phyloP scores from a whole-genome alignment of 2,797 vertebrate species.

The Peromyscus melanophrys region DNA sequence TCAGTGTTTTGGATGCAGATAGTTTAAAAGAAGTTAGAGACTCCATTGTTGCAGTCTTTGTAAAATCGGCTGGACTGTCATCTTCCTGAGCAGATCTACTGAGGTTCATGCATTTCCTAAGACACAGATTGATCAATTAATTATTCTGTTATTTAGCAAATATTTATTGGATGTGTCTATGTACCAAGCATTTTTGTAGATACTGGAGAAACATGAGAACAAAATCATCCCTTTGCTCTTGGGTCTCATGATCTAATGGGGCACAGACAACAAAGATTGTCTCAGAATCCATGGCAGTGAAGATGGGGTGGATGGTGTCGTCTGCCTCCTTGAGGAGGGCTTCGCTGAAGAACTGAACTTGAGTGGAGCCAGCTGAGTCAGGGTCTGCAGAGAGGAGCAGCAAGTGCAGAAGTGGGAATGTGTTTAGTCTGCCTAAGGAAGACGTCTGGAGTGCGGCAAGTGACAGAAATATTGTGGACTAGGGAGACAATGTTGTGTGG shows the following conservation, averaged over 20 bases:
- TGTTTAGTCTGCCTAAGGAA: neutral
- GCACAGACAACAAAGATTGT: neutral
- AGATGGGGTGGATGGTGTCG: neutral
- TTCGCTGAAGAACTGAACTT: neutral
- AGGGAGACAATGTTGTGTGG: neutral
- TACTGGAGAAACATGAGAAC: neutral
- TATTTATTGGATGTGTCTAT: constrained; percentile 3
- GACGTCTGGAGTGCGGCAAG: neutral
- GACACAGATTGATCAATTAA: constrained; percentile 10
- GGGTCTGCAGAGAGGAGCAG: neutral
- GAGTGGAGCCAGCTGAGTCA: neutral
- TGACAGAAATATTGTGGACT: neutral
- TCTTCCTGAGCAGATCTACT: neutral
- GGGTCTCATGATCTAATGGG: neutral
- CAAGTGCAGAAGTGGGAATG: neutral
- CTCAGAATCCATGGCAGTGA: neutral
- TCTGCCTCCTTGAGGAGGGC: neutral
- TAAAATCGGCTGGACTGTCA: neutral
- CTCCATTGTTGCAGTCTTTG: neutral
- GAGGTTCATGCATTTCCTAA: neutral
- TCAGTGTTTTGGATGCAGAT: constrained; percentile 33
- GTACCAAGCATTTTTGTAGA: neutral
- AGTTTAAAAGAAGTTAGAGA: constrained; percentile 54
- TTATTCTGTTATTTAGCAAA: constrained; percentile 49
- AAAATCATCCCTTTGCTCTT: neutral